Evolutionary conservation across 2,797 vertebrate genomes (phyloP), one percentile per base, ranked within the genome.

Genomic region (Borostomias antarcticus): DNA sequence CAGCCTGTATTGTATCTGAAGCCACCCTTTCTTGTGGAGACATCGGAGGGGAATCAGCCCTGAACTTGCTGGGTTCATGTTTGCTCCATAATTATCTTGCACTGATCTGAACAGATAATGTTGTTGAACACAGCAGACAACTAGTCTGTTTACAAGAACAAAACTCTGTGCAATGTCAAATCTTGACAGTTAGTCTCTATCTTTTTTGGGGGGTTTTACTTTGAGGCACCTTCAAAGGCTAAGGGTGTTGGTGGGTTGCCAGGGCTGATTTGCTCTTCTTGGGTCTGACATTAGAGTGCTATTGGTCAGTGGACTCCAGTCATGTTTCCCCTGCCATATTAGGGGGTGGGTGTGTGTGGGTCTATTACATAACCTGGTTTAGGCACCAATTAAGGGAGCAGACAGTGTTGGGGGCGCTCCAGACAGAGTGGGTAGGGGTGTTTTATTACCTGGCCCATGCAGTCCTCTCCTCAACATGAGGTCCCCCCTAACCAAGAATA

Each of bases 381-480:
- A 73, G 71, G 66, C 70, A 78, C 66, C 64, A 5, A 69, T 77
- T 52, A 47, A 66, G 59, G 68, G 75, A 72, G 30, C 35, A 54
- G 10, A 63, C 70, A 69, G 64, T 79, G 77, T 82, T 75, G 72
- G 77, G 66, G 62, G 0, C 40, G 13, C 76, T 62, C 48, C 48
- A 57, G 52, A 50, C 60, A 21, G 29, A 65, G 61, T 62, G 66
- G 68, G 50, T 5, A 30, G 51, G 35, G 64, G 75, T 78, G 68
- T 86, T 81, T 86, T 77, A 83, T 79, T 77, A 80, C 79, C 19
- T 23, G 17, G n/a, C 59, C 52, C 53, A 52, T 62, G 64, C 73
- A 73, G 79, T 77, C 69, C 71, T 82, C 45, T 68, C 62, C 69
- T 77, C 17, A 28, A 64, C 74, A 64, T 40, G 19, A 61, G 32